These are phyloP conservation scores for Urocynchramus pylzowi DNA, from an alignment of 2,113 vertebrate genomes.

Conservation along the genomic window DNA sequence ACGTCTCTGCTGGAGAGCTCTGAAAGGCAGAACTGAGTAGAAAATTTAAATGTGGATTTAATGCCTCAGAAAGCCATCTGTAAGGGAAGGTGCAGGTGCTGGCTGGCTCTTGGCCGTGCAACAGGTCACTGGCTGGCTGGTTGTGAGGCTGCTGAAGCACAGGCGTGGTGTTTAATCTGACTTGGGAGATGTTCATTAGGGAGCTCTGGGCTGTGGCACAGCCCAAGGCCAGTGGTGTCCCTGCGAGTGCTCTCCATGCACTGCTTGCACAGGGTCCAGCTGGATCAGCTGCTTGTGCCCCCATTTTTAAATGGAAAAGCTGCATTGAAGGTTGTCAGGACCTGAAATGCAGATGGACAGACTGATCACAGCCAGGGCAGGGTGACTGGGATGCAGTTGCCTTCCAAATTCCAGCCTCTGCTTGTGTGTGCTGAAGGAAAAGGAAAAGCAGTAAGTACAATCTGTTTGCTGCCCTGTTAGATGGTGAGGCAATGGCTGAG, in stretches of 20 bases:
- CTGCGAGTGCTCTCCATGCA: fast-evolving
- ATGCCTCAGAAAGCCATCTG: background rate
- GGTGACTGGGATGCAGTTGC: fast-evolving
- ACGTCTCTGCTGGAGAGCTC: background rate
- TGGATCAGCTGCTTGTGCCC: background rate
- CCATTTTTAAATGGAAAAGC: background rate
- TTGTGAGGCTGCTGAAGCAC: background rate
- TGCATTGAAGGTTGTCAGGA: background rate
- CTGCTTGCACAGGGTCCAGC: background rate
- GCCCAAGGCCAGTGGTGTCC: background rate
- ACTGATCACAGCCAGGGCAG: background rate
- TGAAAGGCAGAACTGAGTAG: background rate
- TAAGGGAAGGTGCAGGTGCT: background rate
- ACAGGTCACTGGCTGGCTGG: background rate
- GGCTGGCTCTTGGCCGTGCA: background rate
- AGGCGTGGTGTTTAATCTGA: background rate
- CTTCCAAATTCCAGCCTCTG: background rate
- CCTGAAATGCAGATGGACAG: background rate
- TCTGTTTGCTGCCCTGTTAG: background rate
- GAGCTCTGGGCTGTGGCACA: background rate
- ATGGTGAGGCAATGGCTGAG: background rate
- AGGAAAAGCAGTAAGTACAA: background rate
- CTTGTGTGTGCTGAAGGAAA: background rate
- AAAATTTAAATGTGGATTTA: conserved; percentile 14
- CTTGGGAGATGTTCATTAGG: background rate